Base-by-base conservation (phyloP, 92 coral and sea anemone species). In the Nematostella vectensis region DNA sequence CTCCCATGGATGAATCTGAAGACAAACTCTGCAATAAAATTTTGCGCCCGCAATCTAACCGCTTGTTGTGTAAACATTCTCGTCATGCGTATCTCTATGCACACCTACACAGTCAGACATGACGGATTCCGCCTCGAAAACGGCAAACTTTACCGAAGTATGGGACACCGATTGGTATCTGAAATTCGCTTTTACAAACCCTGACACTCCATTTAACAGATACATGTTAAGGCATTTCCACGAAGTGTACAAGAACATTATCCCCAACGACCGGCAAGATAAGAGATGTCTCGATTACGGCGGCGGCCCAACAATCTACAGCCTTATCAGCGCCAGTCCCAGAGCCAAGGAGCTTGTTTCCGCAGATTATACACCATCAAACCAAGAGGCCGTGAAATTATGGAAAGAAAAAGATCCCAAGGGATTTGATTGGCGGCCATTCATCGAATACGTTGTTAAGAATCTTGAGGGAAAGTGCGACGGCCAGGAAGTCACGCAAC, bases 371-470 rank as follows among this genome's bases (percentile, higher is more conserved):
- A 25, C 36, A 2, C 4, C 19, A 26, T 25, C 55, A 16, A 61
- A 27, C 28, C 56, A 29, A 2, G 29, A 61, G 3, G 67, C 36
- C 2, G 42, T 45, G 4, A 27, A 61, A 27, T 18, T 44, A 10
- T 61, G 67, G 67, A 17, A 44, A 16, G 27, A 43, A 18, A 48
- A 61, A 20, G 36, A 26, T 10, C 56, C 67, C 0, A 10, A 0
- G 23, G 67, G 45, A 1, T 42, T 42, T 22, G 31, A 61, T 20
- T 61, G 67, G 67, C 25, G 19, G 19, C 58, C 57, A 21, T 24
- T 30, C 37, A 21, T 61, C 36, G 56, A 45, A 26, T 61, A 45
- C 54, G 57, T 61, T 15, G 67, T 61, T 12, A 27, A 45, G 22
- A 30, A 26, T 2, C 23, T 61, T 10, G 67, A 61, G 26, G 67